Conservation (phyloP, 2,888 invertebrate species). For the Geotrupes spiniger region DNA sequence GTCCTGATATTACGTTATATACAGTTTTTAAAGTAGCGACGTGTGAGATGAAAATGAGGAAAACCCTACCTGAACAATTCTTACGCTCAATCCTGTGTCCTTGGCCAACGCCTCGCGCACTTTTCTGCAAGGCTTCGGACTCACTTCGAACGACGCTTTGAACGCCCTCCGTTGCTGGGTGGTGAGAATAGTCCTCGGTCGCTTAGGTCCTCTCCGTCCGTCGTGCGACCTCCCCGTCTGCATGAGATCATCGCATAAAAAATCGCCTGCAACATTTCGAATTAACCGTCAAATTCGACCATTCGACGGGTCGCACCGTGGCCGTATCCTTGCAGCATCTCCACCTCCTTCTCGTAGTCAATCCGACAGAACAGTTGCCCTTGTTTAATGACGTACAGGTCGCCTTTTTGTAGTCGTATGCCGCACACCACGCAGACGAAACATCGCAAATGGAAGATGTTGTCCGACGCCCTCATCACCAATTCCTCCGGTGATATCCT, state of each 20-base stretch:
- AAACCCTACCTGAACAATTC: slow-evolving; percentile 78
- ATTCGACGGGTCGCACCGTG: slow-evolving; percentile 43
- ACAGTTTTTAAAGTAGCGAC: no score
- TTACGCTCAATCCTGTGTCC: slow-evolving; percentile 78
- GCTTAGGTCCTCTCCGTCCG: slow-evolving; percentile 72
- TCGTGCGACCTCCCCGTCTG: slow-evolving; percentile 58
- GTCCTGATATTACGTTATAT: no score
- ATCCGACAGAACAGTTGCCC: slow-evolving; percentile 75
- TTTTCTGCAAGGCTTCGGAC: slow-evolving; percentile 81
- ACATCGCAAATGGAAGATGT: slow-evolving; percentile 76
- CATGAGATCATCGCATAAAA: slow-evolving; percentile 60
- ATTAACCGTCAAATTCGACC: background rate
- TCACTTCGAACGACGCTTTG: slow-evolving; percentile 81
- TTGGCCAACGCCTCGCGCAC: slow-evolving; percentile 78
- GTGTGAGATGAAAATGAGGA: no score
- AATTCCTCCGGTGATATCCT: slow-evolving; percentile 71
- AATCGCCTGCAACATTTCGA: slow-evolving; percentile 49
- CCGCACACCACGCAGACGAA: slow-evolving; percentile 79
- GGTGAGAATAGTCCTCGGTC: slow-evolving; percentile 80
- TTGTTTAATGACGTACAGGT: slow-evolving; percentile 76
- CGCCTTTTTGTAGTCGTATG: slow-evolving; percentile 72
- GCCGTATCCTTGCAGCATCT: slow-evolving; percentile 64
- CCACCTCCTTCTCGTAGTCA: slow-evolving; percentile 78
- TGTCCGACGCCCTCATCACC: slow-evolving; percentile 73
- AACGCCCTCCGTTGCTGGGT: slow-evolving; percentile 80